Base-by-base conservation (phyloP, 2,797 vertebrate species). In the Dermochelys coriacea region DNA sequence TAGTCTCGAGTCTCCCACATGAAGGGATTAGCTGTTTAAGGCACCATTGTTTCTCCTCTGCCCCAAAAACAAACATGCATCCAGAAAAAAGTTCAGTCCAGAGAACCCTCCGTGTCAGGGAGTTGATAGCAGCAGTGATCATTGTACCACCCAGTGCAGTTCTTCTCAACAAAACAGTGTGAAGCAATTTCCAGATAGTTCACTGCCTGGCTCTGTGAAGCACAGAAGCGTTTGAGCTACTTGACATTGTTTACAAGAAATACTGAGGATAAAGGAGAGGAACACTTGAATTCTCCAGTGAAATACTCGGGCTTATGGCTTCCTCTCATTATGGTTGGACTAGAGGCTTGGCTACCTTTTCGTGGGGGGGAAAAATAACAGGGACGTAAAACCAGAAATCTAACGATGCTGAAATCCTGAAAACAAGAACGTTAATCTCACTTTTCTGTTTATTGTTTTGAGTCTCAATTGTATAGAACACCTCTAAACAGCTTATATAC, bases 181-280 rank as follows among this genome's bases (percentile, higher is more conserved):
- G 1, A 4, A 64, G 71, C 51, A 16, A 45, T 25, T 85, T 41
- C 78, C 78, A 21, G 71, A 82, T 55, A 34, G 84, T 74, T 51
- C 78, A 49, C 84, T 95, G 93, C 86, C 57, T 1, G 47, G 78
- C 74, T 49, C 52, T 49, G 86, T 41, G 89, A 57, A 18, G 37
- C 87, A 54, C 37, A 0, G 11, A 68, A 47, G 68, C 49, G 1
- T 8, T 8, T 2, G 61, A 64, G 50, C 12, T 75, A 45, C 45
- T 75, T 47, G 45, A 75, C 0, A 11, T 59, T 57, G 68, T 45
- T 87, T n/a, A 6, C 88, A 93, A 94, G 94, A 91, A 96, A 85
- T 16, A 12, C 57, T 31, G 85, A 34, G 64, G 51, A 59, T 54
- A 31, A 84, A 85, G 55, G 80, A 41, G 85, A 84, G 84, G 87